phyloP scores from a whole-genome alignment of 2,888 invertebrate species.

The Pycnomerus fuliginosus region DNA sequence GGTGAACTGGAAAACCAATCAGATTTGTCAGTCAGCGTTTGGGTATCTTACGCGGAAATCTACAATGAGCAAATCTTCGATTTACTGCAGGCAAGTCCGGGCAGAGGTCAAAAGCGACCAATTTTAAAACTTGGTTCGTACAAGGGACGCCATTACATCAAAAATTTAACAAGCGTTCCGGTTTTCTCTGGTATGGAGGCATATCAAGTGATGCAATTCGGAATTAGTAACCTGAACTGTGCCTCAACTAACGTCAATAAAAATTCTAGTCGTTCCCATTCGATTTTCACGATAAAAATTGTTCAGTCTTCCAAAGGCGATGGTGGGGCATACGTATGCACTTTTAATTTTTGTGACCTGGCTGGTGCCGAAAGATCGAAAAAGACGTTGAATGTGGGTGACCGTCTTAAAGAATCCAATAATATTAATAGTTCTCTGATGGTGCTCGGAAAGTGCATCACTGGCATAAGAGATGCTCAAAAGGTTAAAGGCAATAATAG shows the following conservation, averaged over 20 bases:
- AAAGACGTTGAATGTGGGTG: slow-evolving; percentile 71
- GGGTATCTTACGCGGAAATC: slow-evolving; percentile 88
- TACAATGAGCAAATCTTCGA: slow-evolving; percentile 91
- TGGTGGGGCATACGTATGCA: slow-evolving; percentile 40
- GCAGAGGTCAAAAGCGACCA: slow-evolving; percentile 46
- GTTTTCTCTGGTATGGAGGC: slow-evolving; percentile 69
- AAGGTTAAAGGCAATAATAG: slow-evolving; percentile 38
- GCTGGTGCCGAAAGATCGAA: slow-evolving; percentile 84
- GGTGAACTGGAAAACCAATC: slow-evolving; percentile 17
- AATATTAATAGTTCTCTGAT: slow-evolving; percentile 87
- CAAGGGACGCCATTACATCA: slow-evolving; percentile 57
- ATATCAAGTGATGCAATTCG: slow-evolving; percentile 72
- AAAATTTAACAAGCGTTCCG: slow-evolving; percentile 55
- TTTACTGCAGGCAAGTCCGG: slow-evolving; percentile 61
- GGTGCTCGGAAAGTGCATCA: slow-evolving; percentile 80
- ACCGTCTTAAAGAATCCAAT: slow-evolving; percentile 78
- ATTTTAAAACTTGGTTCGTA: no score
- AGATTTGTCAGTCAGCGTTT: slow-evolving; percentile 54
- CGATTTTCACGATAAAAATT: slow-evolving; percentile 81
- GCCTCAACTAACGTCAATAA: slow-evolving; percentile 79
- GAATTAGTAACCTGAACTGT: slow-evolving; percentile 72
- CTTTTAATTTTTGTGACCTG: slow-evolving; percentile 83
- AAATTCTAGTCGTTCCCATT: slow-evolving; percentile 85
- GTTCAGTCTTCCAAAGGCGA: slow-evolving; percentile 57
- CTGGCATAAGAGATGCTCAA: slow-evolving; percentile 53